These are phyloP conservation scores for Drosophila watanabei DNA, from an alignment of 1,140 invertebrate genomes.

Conservation along the genomic window DNA sequence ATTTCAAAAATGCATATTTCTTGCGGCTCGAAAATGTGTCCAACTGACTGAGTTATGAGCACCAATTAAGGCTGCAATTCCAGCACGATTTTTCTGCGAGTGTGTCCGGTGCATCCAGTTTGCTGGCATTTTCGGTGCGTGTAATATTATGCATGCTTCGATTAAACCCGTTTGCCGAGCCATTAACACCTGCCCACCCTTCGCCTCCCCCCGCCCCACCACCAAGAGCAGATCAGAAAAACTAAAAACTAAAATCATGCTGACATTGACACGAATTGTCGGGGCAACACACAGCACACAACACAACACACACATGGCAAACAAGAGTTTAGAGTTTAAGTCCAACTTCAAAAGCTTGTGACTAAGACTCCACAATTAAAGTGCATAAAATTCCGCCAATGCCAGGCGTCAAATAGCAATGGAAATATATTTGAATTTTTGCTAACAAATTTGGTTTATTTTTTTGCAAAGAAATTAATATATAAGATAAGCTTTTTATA, in stretches of 20 bases:
- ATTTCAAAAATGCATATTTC: conserved; percentile 53
- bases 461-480: conserved; percentile 3
- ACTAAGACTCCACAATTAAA: conserved; percentile 38
- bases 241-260: conserved; percentile 66
- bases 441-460: conserved; percentile 2
- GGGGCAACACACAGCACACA: conserved; percentile 38
- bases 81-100: conserved; percentile 10
- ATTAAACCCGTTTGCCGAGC: conserved; percentile 59
- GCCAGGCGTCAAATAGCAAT: conserved; percentile 48
- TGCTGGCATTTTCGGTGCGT: conserved; percentile 6
- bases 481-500: background rate
- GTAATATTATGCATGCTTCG: conserved; percentile 58
- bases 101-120: conserved; percentile 30
- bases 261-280: conserved; percentile 83
- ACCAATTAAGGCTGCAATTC: conserved; percentile 22
- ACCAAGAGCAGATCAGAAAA: conserved; percentile 38
- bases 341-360: conserved; percentile 36
- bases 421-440: conserved; percentile 25
- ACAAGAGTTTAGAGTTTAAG: conserved; percentile 56
- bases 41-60: conserved; percentile 42
- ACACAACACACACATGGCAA: conserved; percentile 29
- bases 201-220: background rate
- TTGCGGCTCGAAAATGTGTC: conserved; percentile 41
- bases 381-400: conserved; percentile 70
- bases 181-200: conserved; percentile 28